Evolutionary conservation across 2,113 vertebrate genomes (phyloP).

Genomic region (Chaetodon auriga): DNA sequence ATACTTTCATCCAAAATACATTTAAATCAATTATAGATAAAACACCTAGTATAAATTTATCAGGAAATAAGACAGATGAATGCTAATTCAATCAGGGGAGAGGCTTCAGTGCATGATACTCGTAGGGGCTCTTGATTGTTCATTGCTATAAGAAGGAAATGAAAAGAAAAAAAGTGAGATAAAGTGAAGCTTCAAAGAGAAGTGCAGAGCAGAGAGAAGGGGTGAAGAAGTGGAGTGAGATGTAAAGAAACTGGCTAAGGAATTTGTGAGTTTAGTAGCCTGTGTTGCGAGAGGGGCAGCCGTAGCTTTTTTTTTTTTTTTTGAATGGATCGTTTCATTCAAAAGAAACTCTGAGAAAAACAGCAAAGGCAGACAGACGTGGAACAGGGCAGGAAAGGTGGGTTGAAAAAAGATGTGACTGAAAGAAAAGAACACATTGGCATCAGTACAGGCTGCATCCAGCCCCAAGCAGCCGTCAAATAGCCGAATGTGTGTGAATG

Average conservation of each 20-base stretch:
- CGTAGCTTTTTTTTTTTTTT: background rate
- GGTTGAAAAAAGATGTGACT: conserved; percentile 11
- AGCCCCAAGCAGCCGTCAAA: conserved; percentile 44
- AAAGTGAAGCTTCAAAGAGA: background rate
- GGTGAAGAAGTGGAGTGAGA: background rate
- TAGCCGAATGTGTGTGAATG: conserved; percentile 20
- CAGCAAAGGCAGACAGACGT: background rate
- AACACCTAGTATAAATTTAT: background rate
- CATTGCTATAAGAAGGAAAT: background rate
- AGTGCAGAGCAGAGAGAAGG: background rate
- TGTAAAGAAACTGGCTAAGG: conserved; percentile 2
- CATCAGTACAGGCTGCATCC: conserved; percentile 32
- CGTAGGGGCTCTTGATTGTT: background rate
- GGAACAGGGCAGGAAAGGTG: conserved; percentile 6
- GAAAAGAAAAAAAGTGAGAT: background rate
- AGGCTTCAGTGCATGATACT: background rate
- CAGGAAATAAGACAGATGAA: background rate
- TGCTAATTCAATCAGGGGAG: conserved; percentile 14
- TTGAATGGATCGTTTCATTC: conserved; percentile 30
- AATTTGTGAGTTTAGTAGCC: too few relatives aligned
- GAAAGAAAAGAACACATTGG: conserved; percentile 30
- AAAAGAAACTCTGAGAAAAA: conserved; percentile 17
- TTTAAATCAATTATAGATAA: conserved; percentile 1
- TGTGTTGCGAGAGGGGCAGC: background rate
- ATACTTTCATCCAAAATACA: background rate